Evolutionary conservation across 2,888 invertebrate genomes (phyloP).

Genomic region (Muschampia plurimacula): DNA sequence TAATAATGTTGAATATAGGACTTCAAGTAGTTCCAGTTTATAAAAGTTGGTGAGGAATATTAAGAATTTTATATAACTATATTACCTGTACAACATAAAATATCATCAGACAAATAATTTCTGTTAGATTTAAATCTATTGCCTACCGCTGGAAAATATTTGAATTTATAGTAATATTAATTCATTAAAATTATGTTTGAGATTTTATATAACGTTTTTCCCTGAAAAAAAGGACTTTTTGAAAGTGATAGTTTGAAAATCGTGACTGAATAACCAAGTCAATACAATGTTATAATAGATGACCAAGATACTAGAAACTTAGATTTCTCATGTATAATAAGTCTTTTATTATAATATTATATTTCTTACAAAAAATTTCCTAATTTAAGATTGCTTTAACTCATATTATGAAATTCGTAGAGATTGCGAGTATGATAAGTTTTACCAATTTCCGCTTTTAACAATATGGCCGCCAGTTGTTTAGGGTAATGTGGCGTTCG

Average conservation of each 20-base stretch:
- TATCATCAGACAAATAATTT: too few relatives aligned
- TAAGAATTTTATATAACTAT: too few relatives aligned
- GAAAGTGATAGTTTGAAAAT: slow-evolving; percentile 44
- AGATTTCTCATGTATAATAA: not conserved
- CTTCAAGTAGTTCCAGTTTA: too few relatives aligned
- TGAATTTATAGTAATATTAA: too few relatives aligned
- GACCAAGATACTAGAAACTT: not conserved
- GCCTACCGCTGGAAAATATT: too few relatives aligned
- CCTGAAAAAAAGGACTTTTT: slow-evolving; percentile 23
- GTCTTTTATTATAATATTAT: not conserved
- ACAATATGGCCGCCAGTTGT: slow-evolving; percentile 86
- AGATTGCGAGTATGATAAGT: slow-evolving; percentile 56
- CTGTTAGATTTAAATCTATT: too few relatives aligned
- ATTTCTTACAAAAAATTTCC: not conserved
- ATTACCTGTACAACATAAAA: too few relatives aligned
- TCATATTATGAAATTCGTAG: slow-evolving; percentile 6
- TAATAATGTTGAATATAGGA: too few relatives aligned
- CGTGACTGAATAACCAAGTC: slow-evolving; percentile 47
- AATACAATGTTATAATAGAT: slow-evolving; percentile 45
- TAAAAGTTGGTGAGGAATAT: too few relatives aligned
- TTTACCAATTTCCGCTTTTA: slow-evolving; percentile 73
- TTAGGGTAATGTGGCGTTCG: slow-evolving; percentile 86
- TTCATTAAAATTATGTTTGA: not conserved
- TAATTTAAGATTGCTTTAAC: slow-evolving; percentile 18
- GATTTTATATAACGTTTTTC: slow-evolving; percentile 3